These are phyloP conservation scores for Villa cingulata DNA, from an alignment of 2,888 invertebrate genomes.

Conservation along the genomic window DNA sequence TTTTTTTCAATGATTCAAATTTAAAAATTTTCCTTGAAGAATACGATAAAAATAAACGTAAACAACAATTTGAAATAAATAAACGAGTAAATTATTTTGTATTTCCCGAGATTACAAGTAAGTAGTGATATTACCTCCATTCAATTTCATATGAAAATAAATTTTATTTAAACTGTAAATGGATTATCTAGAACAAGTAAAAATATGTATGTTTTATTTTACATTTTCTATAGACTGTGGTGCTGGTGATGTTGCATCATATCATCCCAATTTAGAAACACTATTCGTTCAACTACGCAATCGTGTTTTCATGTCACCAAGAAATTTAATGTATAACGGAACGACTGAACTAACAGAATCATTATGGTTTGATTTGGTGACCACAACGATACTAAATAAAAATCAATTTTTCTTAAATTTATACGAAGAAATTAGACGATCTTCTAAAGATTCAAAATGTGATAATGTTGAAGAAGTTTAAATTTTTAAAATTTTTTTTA, in stretches of 20 bases:
- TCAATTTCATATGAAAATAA: neutral
- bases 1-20: constrained; percentile 24
- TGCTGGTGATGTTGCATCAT: constrained; percentile 15
- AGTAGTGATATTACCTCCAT: neutral
- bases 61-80: constrained; percentile 15
- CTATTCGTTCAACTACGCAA: constrained; percentile 21
- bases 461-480: neutral
- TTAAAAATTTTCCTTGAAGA: constrained; percentile 22
- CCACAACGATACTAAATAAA: constrained; percentile 20
- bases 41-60: constrained; percentile 18
- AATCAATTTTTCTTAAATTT: constrained; percentile 25
- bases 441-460: neutral
- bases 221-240: constrained; percentile 13
- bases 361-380: constrained; percentile 24
- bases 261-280: constrained; percentile 17
- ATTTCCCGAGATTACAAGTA: constrained; percentile 21
- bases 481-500: too few species aligned
- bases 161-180: too few species aligned
- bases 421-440: constrained; percentile 20
- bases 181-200: neutral
- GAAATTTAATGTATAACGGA: constrained; percentile 22
- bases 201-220: neutral
- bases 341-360: constrained; percentile 23
- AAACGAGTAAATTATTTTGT: constrained; percentile 20
- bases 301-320: constrained; percentile 26